These are phyloP conservation scores for Noctilio leporinus DNA, from an alignment of 2,113 vertebrate genomes.

Conservation along the genomic window DNA sequence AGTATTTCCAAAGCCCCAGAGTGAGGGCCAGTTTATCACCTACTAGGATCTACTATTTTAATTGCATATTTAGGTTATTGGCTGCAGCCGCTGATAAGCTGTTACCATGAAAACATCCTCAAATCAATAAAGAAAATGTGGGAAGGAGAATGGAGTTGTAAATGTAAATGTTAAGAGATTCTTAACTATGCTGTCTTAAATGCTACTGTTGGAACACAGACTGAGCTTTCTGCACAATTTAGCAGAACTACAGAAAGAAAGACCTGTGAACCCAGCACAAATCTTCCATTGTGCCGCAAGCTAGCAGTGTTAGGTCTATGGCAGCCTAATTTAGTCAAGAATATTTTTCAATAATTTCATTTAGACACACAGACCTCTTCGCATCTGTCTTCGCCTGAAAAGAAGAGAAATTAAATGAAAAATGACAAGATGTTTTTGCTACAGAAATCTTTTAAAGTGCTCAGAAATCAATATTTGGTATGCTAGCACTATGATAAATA, in stretches of 20 bases:
- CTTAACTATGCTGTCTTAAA: slow-evolving; percentile 63
- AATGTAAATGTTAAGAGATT: slow-evolving; percentile 77
- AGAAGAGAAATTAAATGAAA: background rate
- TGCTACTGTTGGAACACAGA: slow-evolving; percentile 55
- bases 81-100: slow-evolving; percentile 52
- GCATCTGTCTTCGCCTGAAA: slow-evolving; percentile 42
- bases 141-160: slow-evolving; percentile 72
- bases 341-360: slow-evolving; percentile 49
- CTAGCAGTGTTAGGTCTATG: slow-evolving; percentile 23
- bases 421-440: background rate
- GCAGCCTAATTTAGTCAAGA: slow-evolving; percentile 58
- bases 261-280: slow-evolving; percentile 44
- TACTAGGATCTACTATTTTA: slow-evolving; percentile 64
- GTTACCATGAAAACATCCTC: slow-evolving; percentile 68
- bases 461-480: background rate
- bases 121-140: slow-evolving; percentile 79
- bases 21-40: slow-evolving; percentile 60
- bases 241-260: slow-evolving; percentile 59
- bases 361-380: slow-evolving; percentile 36
- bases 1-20: slow-evolving; percentile 20
- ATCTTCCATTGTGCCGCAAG: slow-evolving; percentile 49
- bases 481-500: background rate
- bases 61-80: slow-evolving; percentile 71
- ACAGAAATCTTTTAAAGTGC: background rate
- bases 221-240: slow-evolving; percentile 62